These are phyloP conservation scores for Cherax destructor DNA, from an alignment of 1,140 invertebrate species.

Conservation along the genomic window DNA sequence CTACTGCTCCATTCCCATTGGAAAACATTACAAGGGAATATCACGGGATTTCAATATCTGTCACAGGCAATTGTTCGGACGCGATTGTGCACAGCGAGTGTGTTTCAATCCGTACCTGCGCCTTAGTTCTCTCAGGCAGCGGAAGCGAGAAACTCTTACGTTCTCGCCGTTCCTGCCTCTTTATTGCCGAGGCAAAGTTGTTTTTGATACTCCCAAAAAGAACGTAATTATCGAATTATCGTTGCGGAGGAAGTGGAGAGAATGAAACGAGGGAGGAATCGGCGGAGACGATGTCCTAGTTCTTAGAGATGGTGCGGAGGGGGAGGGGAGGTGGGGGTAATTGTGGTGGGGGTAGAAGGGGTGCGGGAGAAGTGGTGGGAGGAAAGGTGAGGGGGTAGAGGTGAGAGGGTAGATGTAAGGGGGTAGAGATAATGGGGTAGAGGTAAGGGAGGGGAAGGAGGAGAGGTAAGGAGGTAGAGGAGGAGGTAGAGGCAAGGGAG, in stretches of 20 bases:
- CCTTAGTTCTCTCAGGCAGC: background rate
- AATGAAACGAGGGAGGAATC: background rate
- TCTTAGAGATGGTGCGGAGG: too few relatives aligned
- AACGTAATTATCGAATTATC: background rate
- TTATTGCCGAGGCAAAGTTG: background rate
- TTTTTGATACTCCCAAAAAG: background rate
- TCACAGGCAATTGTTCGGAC: background rate
- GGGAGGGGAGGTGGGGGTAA: too few relatives aligned
- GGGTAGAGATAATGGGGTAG: too few relatives aligned
- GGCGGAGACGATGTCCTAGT: background rate
- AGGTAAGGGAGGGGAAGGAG: too few relatives aligned
- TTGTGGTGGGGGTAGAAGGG: too few relatives aligned
- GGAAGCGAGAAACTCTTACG: background rate
- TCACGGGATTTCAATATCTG: slow-evolving; percentile 6
- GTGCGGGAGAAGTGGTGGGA: too few relatives aligned
- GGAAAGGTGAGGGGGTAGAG: too few relatives aligned
- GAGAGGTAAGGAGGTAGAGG: too few relatives aligned
- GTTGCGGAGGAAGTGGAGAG: too few relatives aligned
- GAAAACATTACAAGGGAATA: background rate
- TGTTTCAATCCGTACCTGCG: background rate
- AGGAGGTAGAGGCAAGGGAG: too few relatives aligned
- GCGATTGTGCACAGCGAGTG: background rate
- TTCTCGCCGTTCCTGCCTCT: background rate
- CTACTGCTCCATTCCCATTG: background rate
- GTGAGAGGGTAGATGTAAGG: too few relatives aligned